Base-by-base conservation (phyloP, 1,140 invertebrate genomes). In the Aphaenogaster rudis region DNA sequence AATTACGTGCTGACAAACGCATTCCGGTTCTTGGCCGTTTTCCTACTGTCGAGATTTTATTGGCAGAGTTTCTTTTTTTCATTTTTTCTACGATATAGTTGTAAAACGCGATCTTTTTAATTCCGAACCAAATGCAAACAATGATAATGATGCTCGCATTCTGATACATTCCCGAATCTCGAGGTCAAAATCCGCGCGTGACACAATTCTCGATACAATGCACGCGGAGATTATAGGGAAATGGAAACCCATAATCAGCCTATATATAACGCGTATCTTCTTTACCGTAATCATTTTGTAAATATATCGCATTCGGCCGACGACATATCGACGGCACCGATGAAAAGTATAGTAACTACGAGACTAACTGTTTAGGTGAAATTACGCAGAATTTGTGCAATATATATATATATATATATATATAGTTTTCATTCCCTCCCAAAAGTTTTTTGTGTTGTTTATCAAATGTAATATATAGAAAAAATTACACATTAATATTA, bases 111-210 rank as follows among this genome's bases (percentile, higher is more conserved):
- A 17, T 45, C 8, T 45, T 45, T 77, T 61, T 4, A 59, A 61
- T 28, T 33, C n/a, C 0, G 0, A 33, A 4, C 15, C 9, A 15
- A 39, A 45, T 57, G 4, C 11, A 17, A n/a, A 17, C 15, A 7
- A 0, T 7, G 11, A 6, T 1, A 76, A 59, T 66, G 6, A 50
- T n/a, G 15, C 3, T 63, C 42, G 39, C 6, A 63, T 52, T 45
- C 45, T 17, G 7, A 45, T 8, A 52, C 11, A 33, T 48, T 36
- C 15, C 0, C 57, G 42, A 45, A 45, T 76, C 8, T 36, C 15
- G 59, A 79, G 28, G 59, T 78, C 76, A 79, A 79, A 64, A 64
- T 79, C 28, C 42, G 17, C 42, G 21, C 15, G 7, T 50, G 59
- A 66, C 74, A 77, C 28, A 66, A 2, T 64, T 79, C 15, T n/a